A percentile compares a stretch with the other conserved stretches of the same genome.
These are phyloP conservation scores for Anthoscopus minutus DNA, from an alignment of 2,113 vertebrate genomes.

Conservation along the genomic window DNA sequence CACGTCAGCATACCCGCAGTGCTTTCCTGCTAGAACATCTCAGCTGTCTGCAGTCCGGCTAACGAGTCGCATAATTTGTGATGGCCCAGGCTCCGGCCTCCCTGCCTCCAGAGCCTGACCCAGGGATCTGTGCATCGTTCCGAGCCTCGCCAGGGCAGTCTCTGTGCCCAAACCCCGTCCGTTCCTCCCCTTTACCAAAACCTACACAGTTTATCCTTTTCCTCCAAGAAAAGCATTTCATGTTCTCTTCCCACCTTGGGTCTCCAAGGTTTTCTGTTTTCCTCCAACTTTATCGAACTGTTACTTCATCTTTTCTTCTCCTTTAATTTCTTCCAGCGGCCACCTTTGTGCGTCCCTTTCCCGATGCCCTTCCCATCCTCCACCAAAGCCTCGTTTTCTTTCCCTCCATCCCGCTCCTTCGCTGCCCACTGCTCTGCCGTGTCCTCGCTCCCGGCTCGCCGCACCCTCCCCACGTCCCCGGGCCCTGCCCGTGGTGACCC, in stretches of 20 bases:
- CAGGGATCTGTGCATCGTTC: rapidly evolving
- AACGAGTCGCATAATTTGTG: rapidly evolving
- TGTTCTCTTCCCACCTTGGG: rapidly evolving
- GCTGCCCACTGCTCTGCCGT: rapidly evolving
- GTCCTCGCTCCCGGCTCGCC: background rate
- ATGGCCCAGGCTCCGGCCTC: rapidly evolving
- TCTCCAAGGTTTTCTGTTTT: background rate
- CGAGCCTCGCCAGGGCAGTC: rapidly evolving
- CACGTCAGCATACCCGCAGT: rapidly evolving
- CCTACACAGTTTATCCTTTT: background rate
- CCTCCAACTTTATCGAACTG: background rate
- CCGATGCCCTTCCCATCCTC: background rate
- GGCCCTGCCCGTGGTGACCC: too few relatives aligned
- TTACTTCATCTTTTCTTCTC: background rate
- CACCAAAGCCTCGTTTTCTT: background rate
- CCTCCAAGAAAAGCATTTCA: background rate
- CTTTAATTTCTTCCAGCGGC: too few relatives aligned
- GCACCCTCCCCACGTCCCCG: background rate
- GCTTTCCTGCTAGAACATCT: background rate
- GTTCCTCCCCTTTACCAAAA: background rate
- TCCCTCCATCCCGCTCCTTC: background rate
- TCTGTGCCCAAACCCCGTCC: rapidly evolving
- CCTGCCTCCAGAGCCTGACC: rapidly evolving
- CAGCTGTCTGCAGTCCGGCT: too few relatives aligned
- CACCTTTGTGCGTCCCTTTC: rapidly evolving